A percentile compares a stretch with the other conserved stretches of the same genome.
Conservation (phyloP, 2,797 vertebrate species). For the Gephyroberyx darwinii region DNA sequence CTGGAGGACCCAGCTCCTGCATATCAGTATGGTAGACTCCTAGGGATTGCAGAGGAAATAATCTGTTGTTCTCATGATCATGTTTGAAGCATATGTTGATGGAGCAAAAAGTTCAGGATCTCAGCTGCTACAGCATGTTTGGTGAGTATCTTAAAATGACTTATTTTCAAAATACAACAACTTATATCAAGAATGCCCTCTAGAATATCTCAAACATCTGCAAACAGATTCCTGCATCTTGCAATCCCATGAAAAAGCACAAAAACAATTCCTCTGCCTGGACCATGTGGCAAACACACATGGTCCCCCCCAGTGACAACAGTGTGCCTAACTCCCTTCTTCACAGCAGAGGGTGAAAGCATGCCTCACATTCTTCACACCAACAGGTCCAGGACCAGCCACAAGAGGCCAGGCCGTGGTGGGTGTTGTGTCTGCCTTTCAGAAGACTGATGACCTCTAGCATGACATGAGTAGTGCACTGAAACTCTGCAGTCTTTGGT, state of each 20-base stretch:
- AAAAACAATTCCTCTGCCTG: conserved; percentile 40
- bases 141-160: neutral
- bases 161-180: neutral
- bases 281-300: conserved; percentile 60
- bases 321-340: conserved; percentile 59
- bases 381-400: conserved; percentile 56
- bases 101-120: neutral
- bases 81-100: no score
- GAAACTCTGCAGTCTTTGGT: neutral
- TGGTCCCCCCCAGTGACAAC: conserved; percentile 55
- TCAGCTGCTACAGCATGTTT: neutral
- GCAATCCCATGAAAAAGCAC: conserved; percentile 22
- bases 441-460: neutral
- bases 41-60: conserved; percentile 10
- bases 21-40: conserved; percentile 38
- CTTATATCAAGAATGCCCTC: neutral
- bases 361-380: conserved; percentile 81
- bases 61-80: neutral
- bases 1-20: conserved; percentile 23
- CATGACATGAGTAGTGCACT: no score
- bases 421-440: conserved; percentile 55
- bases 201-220: neutral
- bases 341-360: conserved; percentile 77
- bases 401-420: conserved; percentile 49
- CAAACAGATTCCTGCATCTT: neutral